Evolutionary conservation across 2,888 invertebrate species (phyloP).

Genomic region (Marasmarcha lunaedactyla): DNA sequence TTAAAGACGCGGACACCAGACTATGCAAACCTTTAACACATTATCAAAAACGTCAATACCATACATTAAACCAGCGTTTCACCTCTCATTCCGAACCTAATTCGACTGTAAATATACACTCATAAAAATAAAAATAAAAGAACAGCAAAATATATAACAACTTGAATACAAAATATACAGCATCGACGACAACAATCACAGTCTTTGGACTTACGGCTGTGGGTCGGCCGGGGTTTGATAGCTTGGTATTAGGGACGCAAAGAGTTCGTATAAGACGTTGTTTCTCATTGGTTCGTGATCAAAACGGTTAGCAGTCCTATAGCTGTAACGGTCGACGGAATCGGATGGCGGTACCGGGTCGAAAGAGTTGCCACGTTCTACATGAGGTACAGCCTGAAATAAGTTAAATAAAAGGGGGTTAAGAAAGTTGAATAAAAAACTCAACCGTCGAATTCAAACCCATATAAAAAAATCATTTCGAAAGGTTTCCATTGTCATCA

Average conservation of each 20-base stretch:
- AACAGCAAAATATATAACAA: no score
- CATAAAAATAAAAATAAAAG: no score
- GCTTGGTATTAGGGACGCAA: constrained; percentile 16
- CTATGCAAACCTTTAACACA: no score
- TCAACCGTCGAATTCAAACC: no score
- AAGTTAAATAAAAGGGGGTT: background rate
- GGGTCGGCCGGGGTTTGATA: no score
- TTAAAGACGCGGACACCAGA: no score
- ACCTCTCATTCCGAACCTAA: no score
- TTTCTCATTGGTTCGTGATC: constrained; percentile 1
- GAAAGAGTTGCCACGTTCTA: constrained; percentile 8
- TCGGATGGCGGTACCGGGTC: constrained; percentile 21
- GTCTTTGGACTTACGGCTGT: background rate
- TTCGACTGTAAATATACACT: no score
- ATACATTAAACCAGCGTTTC: no score
- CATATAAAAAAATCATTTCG: no score
- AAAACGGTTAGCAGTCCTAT: constrained; percentile 4
- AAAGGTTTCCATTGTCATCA: no score
- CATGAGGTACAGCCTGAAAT: constrained; percentile 18
- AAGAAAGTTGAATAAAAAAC: background rate
- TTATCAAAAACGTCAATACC: no score
- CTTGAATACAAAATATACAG: background rate
- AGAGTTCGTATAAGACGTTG: constrained; percentile 13
- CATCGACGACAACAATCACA: background rate
- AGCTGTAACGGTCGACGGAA: constrained; percentile 21